These are phyloP conservation scores for Leiothrix lutea DNA, from an alignment of 2,113 vertebrate genomes.

Conservation along the genomic window DNA sequence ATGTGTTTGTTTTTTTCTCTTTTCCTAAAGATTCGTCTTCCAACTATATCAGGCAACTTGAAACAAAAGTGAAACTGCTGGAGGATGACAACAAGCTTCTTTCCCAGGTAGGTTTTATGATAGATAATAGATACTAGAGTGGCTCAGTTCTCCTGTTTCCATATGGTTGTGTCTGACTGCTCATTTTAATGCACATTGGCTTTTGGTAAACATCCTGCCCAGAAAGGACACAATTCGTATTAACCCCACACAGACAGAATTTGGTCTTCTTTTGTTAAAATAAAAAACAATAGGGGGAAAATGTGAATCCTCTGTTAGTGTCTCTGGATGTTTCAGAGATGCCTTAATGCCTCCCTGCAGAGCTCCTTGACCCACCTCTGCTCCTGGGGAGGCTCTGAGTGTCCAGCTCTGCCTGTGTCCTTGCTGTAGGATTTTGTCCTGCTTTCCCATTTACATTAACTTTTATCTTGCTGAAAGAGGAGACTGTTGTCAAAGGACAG, in stretches of 20 bases:
- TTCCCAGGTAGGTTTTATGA: slow-evolving; percentile 81
- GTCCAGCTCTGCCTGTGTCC: background rate
- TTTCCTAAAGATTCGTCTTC: slow-evolving; percentile 85
- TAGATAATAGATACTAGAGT: background rate
- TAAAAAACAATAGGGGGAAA: background rate
- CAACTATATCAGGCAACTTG: slow-evolving; percentile 91
- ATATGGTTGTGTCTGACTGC: background rate
- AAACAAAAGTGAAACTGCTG: slow-evolving; percentile 91
- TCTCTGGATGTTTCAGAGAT: background rate
- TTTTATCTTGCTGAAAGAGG: slow-evolving; percentile 3
- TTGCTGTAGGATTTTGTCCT: slow-evolving; percentile 36
- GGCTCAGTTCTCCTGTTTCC: background rate
- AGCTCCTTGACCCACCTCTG: background rate
- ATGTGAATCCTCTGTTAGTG: background rate
- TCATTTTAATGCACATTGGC: background rate
- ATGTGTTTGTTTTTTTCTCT: background rate
- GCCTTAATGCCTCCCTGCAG: background rate
- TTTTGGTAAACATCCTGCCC: background rate
- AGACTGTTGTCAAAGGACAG: background rate
- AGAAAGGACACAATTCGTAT: background rate
- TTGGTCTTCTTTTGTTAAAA: background rate
- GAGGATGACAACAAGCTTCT: slow-evolving; percentile 91
- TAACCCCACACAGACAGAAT: background rate
- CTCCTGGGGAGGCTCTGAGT: background rate
- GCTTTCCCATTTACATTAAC: background rate